These are phyloP conservation scores for Peromyscus nudipes DNA, from an alignment of 2,797 vertebrate genomes.

Conservation along the genomic window DNA sequence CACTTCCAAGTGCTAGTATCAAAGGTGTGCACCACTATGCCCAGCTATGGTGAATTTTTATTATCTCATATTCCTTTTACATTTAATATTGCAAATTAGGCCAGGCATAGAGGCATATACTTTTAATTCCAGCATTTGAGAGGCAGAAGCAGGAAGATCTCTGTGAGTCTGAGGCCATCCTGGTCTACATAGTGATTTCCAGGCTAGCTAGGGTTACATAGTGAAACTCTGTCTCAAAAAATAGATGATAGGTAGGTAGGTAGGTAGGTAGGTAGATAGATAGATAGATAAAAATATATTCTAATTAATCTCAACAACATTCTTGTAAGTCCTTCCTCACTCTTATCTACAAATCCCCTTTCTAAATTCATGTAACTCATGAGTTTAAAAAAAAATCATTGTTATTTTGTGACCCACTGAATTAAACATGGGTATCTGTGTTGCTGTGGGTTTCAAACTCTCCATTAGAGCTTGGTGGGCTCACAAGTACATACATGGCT, in stretches of 20 bases:
- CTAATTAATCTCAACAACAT: background rate
- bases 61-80: conserved; percentile 44
- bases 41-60: background rate
- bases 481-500: background rate
- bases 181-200: background rate
- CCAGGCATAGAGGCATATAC: background rate
- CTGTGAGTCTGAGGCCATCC: background rate
- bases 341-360: background rate
- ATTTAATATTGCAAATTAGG: conserved; percentile 52
- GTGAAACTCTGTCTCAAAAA: background rate
- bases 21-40: background rate
- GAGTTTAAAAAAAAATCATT: background rate
- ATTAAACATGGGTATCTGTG: background rate
- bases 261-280: background rate
- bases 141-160: background rate
- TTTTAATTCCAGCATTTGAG: background rate
- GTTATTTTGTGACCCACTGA: background rate
- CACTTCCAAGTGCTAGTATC: background rate
- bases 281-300: background rate
- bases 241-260: background rate
- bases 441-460: background rate
- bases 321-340: background rate
- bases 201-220: background rate
- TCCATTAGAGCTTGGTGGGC: background rate
- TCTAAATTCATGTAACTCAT: background rate